Evolutionary conservation across 2,888 invertebrate genomes (phyloP).

Genomic region (Homarus gammarus): DNA sequence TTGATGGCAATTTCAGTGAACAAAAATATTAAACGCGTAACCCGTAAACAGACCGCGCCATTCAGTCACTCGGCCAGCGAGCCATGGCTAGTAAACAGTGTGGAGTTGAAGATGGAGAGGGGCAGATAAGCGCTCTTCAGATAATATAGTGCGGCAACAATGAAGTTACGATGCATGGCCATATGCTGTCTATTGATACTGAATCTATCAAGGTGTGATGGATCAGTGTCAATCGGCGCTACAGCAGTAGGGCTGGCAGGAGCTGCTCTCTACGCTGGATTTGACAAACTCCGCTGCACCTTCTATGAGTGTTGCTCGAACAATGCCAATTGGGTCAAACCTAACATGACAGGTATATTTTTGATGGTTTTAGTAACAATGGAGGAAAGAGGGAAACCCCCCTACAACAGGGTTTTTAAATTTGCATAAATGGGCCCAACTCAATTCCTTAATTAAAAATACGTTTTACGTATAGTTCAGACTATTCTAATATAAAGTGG

Average conservation of each 20-base stretch:
- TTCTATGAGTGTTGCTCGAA: constrained; percentile 64
- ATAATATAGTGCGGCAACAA: too few relatives aligned
- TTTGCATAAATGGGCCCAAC: not conserved
- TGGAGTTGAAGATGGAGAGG: too few relatives aligned
- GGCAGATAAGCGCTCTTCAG: too few relatives aligned
- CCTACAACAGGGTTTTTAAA: not conserved
- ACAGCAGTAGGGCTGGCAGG: constrained; percentile 32
- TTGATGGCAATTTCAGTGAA: too few relatives aligned
- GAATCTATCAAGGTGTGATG: constrained; percentile 6
- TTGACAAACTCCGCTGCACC: constrained; percentile 52
- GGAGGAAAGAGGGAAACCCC: not conserved
- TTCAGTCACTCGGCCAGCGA: too few relatives aligned
- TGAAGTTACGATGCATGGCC: not conserved
- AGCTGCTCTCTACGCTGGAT: constrained; percentile 52
- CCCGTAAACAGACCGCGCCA: too few relatives aligned
- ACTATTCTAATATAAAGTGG: too few relatives aligned
- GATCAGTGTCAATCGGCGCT: constrained; percentile 40
- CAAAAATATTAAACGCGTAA: too few relatives aligned
- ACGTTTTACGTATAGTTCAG: not conserved
- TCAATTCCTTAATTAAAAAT: not conserved
- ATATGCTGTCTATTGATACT: not conserved
- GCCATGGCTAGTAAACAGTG: too few relatives aligned
- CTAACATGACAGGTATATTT: constrained; percentile 56
- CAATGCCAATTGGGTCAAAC: constrained; percentile 41
- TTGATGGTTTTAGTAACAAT: not conserved